Conservation (phyloP, 2,888 invertebrate genomes). For the Thymelicus acteon region DNA sequence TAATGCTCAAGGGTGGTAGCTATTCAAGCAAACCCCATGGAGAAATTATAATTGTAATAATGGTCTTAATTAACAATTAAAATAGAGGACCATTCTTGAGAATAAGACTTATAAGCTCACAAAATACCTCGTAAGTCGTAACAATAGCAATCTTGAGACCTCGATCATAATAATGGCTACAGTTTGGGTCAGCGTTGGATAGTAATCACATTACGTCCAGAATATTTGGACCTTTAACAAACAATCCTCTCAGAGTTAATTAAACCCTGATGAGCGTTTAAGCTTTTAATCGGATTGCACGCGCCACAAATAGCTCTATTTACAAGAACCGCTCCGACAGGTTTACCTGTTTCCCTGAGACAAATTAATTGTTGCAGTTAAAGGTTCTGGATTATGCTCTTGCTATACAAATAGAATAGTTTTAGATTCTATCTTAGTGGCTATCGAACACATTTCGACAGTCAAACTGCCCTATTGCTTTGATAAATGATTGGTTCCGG, state of each 20-base stretch:
- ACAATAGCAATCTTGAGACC: neutral
- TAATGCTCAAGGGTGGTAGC: too few relatives aligned
- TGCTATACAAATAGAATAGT: neutral
- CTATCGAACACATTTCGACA: too few relatives aligned
- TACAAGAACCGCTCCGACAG: neutral
- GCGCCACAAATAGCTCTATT: conserved; percentile 10
- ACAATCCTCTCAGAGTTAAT: neutral
- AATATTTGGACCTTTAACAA: neutral
- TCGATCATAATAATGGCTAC: neutral
- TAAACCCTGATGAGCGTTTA: conserved; percentile 3
- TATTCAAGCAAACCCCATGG: too few relatives aligned
- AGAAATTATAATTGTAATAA: too few relatives aligned
- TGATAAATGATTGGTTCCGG: too few relatives aligned
- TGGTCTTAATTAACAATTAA: too few relatives aligned
- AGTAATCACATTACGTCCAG: neutral
- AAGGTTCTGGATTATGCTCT: neutral
- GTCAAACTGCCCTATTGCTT: too few relatives aligned
- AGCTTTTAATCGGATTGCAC: conserved; percentile 12
- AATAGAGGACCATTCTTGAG: too few relatives aligned
- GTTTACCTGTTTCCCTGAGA: neutral
- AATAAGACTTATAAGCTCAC: neutral
- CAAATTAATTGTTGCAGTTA: conserved; percentile 5
- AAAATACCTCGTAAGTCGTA: too few relatives aligned
- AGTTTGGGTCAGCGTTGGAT: neutral
- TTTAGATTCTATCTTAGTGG: too few relatives aligned